phyloP scores from a whole-genome alignment of 2,888 invertebrate genomes.

The Papilio gigon region DNA sequence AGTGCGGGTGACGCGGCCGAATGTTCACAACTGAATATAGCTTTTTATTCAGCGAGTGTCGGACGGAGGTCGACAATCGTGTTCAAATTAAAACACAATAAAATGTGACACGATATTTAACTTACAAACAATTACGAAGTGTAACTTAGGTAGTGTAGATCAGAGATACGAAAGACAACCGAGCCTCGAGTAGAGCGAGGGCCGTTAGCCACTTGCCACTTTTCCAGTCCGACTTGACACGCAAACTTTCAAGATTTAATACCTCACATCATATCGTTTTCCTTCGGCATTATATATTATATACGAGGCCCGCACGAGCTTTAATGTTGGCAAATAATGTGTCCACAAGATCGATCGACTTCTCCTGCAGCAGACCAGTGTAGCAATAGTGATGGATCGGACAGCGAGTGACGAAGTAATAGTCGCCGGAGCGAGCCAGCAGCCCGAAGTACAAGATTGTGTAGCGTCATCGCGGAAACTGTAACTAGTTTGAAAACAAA shows the following conservation, averaged over 20 bases:
- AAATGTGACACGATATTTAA: too few relatives aligned
- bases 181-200: too few relatives aligned
- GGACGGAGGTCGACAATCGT: background rate
- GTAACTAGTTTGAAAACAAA: background rate
- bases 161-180: too few relatives aligned
- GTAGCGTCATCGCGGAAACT: background rate
- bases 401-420: background rate
- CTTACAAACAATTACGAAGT: too few relatives aligned
- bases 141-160: too few relatives aligned
- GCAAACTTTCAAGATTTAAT: too few relatives aligned
- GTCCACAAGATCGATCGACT: background rate
- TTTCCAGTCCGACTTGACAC: too few relatives aligned
- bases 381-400: slow-evolving; percentile 10
- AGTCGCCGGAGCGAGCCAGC: background rate
- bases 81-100: too few relatives aligned
- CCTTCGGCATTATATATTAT: background rate
- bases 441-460: background rate
- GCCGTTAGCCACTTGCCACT: too few relatives aligned
- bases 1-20: background rate
- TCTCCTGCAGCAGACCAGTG: background rate
- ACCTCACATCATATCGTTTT: background rate
- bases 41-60: background rate
- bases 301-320: background rate
- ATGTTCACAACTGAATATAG: background rate
- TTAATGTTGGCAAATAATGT: background rate